Conservation (phyloP, 1,140 invertebrate genomes). For the Contarinia nasturtii region DNA sequence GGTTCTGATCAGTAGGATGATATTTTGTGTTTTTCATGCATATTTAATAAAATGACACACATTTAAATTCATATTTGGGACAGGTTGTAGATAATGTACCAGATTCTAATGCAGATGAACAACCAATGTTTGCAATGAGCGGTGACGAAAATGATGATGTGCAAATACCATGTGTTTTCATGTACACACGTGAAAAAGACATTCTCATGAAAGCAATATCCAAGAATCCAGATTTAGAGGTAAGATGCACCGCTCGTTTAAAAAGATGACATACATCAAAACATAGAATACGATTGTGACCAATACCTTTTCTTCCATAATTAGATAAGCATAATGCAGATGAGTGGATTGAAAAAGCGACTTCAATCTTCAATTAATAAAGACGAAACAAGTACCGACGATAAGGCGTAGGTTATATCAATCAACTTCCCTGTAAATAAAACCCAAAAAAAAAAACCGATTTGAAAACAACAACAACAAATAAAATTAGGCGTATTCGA, state of each 20-base stretch:
- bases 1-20: too few relatives aligned
- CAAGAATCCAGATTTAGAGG: conserved; percentile 2
- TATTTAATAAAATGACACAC: too few relatives aligned
- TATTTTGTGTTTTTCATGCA: too few relatives aligned
- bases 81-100: conserved; percentile 55
- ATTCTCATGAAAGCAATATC: neutral
- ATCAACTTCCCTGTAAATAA: neutral
- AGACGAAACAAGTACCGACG: neutral
- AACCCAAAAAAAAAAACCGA: neutral
- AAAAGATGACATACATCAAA: neutral
- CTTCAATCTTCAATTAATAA: neutral
- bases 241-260: neutral
- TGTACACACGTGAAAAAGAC: conserved; percentile 58
- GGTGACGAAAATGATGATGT: conserved; percentile 80
- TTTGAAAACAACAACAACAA: too few relatives aligned
- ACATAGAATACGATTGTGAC: neutral
- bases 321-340: conserved; percentile 1
- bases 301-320: neutral
- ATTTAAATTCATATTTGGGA: too few relatives aligned
- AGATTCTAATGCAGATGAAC: conserved; percentile 46
- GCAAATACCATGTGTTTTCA: conserved; percentile 75
- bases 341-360: neutral
- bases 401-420: neutral
- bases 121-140: conserved; percentile 88
- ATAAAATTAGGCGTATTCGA: neutral